These are phyloP conservation scores for Graphium colonna DNA, from an alignment of 2,888 invertebrate species.

Conservation along the genomic window DNA sequence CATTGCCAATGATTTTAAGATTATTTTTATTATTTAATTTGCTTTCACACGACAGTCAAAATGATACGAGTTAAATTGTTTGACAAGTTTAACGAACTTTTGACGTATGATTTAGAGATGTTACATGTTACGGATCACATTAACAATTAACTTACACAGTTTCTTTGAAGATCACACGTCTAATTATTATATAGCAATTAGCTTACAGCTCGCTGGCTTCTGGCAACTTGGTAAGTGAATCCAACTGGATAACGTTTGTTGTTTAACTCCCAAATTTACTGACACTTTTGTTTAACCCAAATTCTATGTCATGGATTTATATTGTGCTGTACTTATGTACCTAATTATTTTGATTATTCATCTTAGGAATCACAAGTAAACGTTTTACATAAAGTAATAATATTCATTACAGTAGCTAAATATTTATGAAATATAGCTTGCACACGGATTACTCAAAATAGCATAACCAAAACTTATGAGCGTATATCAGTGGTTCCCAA, in stretches of 20 bases:
- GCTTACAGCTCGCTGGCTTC: slow-evolving; percentile 44
- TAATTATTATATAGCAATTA: slow-evolving; percentile 55
- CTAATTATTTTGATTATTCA: too few species aligned
- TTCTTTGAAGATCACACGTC: slow-evolving; percentile 43
- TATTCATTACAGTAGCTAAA: too few species aligned
- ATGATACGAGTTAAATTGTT: not conserved
- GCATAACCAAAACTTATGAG: too few species aligned
- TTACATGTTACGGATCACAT: slow-evolving; percentile 22
- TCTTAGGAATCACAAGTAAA: too few species aligned
- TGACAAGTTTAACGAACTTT: not conserved
- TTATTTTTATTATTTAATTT: too few species aligned
- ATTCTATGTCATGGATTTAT: not conserved
- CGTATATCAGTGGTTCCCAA: too few species aligned
- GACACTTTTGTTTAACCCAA: slow-evolving; percentile 15
- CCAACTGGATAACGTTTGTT: slow-evolving; percentile 40
- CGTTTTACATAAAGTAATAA: too few species aligned
- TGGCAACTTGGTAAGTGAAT: slow-evolving; percentile 42
- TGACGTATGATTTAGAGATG: not conserved
- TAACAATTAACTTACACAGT: slow-evolving; percentile 29
- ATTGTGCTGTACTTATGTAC: too few species aligned
- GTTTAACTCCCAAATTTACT: slow-evolving; percentile 17
- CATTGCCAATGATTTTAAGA: too few species aligned
- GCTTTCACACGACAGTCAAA: too few species aligned
- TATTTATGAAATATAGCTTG: too few species aligned
- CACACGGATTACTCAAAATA: too few species aligned